Percentiles rank a stretch among this genome's conserved stretches.
Conservation (phyloP, 2,797 vertebrate species). For the Alca torda region DNA sequence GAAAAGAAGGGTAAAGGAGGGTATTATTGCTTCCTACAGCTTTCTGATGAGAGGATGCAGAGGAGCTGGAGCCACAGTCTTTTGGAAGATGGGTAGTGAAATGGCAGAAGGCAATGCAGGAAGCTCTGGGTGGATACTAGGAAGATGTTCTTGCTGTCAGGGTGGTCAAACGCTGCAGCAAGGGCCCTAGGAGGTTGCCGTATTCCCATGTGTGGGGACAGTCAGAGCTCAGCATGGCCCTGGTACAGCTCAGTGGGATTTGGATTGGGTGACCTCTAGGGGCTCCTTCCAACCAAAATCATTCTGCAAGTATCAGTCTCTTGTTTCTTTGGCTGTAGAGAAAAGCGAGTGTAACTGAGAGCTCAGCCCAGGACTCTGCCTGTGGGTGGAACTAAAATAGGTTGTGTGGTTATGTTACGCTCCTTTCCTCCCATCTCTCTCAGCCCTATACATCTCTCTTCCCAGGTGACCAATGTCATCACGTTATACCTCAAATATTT, state of each 20-base stretch:
- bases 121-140: not conserved
- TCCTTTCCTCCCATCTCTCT: not conserved
- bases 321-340: not conserved
- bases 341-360: not conserved
- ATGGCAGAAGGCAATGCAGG: not conserved
- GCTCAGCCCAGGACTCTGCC: not conserved
- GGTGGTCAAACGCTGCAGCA: rapidly evolving
- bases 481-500: not conserved
- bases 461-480: not conserved
- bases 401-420: not conserved
- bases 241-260: not conserved
- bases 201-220: not conserved
- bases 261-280: not conserved
- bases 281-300: not conserved
- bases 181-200: not conserved
- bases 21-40: not conserved
- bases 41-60: not conserved
- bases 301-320: not conserved
- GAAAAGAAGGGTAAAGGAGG: not conserved
- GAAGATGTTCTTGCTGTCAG: not conserved
- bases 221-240: not conserved
- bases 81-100: not conserved
- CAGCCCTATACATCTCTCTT: not conserved
- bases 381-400: not conserved
- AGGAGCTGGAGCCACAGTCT: not conserved